Evolutionary conservation across 92 coral and sea anemone genomes (phyloP).

Genomic region (Pocillopora grandis): DNA sequence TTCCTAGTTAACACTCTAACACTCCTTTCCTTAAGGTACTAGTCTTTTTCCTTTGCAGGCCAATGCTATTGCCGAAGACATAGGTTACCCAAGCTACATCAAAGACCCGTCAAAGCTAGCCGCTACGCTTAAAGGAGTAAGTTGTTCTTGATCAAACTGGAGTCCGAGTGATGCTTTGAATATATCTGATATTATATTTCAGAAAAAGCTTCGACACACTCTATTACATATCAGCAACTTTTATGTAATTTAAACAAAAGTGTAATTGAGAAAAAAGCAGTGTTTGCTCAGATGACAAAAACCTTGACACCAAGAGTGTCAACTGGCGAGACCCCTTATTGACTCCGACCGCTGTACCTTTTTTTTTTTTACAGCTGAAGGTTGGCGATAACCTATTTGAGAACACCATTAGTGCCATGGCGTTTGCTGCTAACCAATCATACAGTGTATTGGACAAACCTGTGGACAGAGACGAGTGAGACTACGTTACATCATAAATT

Average conservation of each 20-base stretch:
- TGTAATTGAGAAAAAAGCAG: too few species aligned
- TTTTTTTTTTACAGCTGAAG: conserved; percentile 7
- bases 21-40: neutral
- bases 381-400: conserved; percentile 30
- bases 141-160: neutral
- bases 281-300: too few species aligned
- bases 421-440: conserved; percentile 15
- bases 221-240: too few species aligned
- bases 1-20: too few species aligned
- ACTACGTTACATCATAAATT: neutral
- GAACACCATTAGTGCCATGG: neutral
- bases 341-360: neutral
- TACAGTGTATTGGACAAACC: conserved; percentile 29
- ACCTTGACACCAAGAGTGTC: too few species aligned
- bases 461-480: conserved; percentile 39
- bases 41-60: conserved; percentile 27
- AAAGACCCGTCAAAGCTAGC: conserved; percentile 43
- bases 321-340: neutral
- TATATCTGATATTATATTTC: too few species aligned
- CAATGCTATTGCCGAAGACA: conserved; percentile 43
- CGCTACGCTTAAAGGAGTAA: conserved; percentile 26
- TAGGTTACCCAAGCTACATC: conserved; percentile 53
- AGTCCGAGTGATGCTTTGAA: too few species aligned
- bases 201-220: too few species aligned
- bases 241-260: too few species aligned